Percentiles rank a stretch among this genome's conserved stretches.
Evolutionary conservation across 2,797 vertebrate genomes (phyloP).

Genomic region (Craterocephalus amniculus): DNA sequence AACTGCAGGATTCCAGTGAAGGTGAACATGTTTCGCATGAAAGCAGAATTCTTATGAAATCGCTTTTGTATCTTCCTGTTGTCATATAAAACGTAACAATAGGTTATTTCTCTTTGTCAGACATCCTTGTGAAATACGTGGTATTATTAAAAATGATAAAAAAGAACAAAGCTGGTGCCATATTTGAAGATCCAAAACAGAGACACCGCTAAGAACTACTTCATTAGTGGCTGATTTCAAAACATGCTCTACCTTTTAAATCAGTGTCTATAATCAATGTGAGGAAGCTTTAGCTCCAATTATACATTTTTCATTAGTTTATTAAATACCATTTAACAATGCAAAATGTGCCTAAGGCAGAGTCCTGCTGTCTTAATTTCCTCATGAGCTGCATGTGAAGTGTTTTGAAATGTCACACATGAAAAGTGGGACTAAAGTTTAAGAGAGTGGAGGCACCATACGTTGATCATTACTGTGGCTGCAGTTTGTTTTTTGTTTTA

Average conservation of each 20-base stretch:
- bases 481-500: background rate
- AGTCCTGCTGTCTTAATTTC: constrained; percentile 30
- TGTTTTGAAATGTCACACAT: constrained; percentile 20
- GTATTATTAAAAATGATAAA: background rate
- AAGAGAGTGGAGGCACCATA: background rate
- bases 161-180: constrained; percentile 1
- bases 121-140: background rate
- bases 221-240: background rate
- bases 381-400: constrained; percentile 28
- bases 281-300: background rate
- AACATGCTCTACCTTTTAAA: background rate
- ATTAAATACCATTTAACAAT: constrained; percentile 18
- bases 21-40: constrained; percentile 26
- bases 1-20: constrained; percentile 35
- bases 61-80: background rate
- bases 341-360: constrained; percentile 14
- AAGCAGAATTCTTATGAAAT: constrained; percentile 10
- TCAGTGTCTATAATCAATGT: background rate
- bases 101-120: background rate
- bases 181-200: background rate
- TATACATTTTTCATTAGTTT: constrained; percentile 21
- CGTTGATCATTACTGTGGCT: background rate
- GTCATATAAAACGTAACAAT: background rate
- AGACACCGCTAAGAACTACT: background rate
- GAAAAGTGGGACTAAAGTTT: constrained; percentile 22